A percentile compares a stretch with the other conserved stretches of the same genome.
phyloP scores from a whole-genome alignment of 1,140 invertebrate genomes.

The Heliconius hermathena region DNA sequence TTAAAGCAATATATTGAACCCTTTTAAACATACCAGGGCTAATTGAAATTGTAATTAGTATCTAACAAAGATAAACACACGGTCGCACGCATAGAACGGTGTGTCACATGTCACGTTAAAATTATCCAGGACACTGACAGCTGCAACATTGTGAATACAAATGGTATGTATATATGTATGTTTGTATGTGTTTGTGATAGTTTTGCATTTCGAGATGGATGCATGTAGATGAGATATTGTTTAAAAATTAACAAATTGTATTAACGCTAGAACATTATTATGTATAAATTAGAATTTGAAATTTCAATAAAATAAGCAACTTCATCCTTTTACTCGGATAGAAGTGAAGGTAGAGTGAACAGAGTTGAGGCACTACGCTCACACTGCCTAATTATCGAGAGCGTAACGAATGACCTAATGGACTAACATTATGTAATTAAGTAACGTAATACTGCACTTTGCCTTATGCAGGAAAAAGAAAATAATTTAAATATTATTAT shows the following conservation, averaged over 20 bases:
- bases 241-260: not conserved
- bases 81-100: not conserved
- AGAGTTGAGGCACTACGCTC: no score
- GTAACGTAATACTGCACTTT: no score
- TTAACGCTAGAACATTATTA: no score
- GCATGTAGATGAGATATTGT: not conserved
- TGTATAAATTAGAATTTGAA: no score
- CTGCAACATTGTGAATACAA: conserved; percentile 23
- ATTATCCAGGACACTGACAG: conserved; percentile 36
- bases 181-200: conserved; percentile 1
- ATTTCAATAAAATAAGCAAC: no score
- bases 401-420: no score
- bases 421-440: no score
- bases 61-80: conserved; percentile 10
- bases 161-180: not conserved
- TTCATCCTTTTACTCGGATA: no score
- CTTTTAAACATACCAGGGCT: not conserved
- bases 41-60: conserved; percentile 11
- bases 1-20: not conserved
- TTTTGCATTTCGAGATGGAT: conserved; percentile 15
- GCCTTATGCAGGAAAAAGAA: no score
- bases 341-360: no score
- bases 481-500: no score
- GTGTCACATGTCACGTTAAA: conserved; percentile 28
- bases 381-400: no score